Conservation (phyloP, 1,140 invertebrate genomes). For the Sinella curviseta region DNA sequence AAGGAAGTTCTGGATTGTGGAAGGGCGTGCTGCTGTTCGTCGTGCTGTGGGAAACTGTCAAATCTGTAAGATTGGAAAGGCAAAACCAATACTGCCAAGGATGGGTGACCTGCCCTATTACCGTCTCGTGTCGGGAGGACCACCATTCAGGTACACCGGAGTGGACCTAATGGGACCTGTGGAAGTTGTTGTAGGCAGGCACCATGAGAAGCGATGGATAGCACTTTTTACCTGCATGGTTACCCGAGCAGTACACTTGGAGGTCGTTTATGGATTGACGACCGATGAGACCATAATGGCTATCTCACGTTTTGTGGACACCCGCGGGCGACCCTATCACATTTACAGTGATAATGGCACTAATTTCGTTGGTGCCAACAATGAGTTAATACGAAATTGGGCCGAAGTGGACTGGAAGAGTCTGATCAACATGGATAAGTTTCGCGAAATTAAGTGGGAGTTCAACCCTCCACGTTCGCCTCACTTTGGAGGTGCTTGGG, state of each 20-base stretch:
- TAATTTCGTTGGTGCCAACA: background rate
- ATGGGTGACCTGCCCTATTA: background rate
- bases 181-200: background rate
- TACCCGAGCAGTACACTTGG: background rate
- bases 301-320: background rate
- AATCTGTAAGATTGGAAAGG: background rate
- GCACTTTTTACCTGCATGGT: background rate
- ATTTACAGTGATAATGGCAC: background rate
- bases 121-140: background rate
- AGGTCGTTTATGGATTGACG: background rate
- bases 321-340: background rate
- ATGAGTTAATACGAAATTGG: background rate
- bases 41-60: background rate
- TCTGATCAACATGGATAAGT: background rate
- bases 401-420: background rate
- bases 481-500: background rate
- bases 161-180: background rate
- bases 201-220: background rate
- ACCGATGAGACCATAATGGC: background rate
- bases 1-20: background rate
- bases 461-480: background rate
- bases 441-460: background rate
- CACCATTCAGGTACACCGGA: background rate
- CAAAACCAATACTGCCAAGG: background rate
- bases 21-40: background rate